Evolutionary conservation across 2,113 vertebrate genomes (phyloP), one percentile per base, ranked within the genome.

Genomic region (Oryzias celebensis): DNA sequence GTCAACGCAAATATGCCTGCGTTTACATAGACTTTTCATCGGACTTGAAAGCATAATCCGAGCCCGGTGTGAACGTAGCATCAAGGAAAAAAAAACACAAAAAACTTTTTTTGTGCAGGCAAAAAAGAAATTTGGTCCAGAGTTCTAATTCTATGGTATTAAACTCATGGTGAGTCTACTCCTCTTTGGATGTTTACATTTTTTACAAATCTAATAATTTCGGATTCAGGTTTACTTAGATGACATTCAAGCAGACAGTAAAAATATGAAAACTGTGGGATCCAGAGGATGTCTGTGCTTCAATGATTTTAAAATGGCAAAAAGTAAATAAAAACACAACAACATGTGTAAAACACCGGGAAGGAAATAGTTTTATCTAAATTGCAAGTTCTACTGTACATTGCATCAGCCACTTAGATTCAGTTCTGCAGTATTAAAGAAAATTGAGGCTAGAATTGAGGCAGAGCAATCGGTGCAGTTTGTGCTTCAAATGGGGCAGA

Each of bases 361-460:
- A 54, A n/a, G 6, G 7, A 5, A 55, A 28, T 45, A 10, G 2
- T 28, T 28, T 28, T 28, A 56, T 62, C 48, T 20, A 10, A 65
- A 50, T n/a, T 64, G n/a, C 4, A 49, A 46, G 23, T 36, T 46
- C 42, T 7, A 12, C 46, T 58, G 42, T 62, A 45, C 57, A 52
- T 54, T 3, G 22, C 41, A 22, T 53, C 26, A 55, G n/a, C 12
- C 47, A 31, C 20, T 59, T 52, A 48, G 47, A 60, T 51, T 71
- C 18, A 71, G 26, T 67, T 80, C 64, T 57, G 0, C 26, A 65
- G 53, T 60, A 50, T 41, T 49, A 49, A 55, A 63, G 54, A 67
- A 48, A 14, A 49, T 14, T 28, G 16, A 31, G 26, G 22, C 28
- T 0, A 12, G 57, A 51, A 62, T 50, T 46, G 62, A 62, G 49